Evolutionary conservation across 2,113 vertebrate genomes (phyloP).

Genomic region (Podarcis cretensis): DNA sequence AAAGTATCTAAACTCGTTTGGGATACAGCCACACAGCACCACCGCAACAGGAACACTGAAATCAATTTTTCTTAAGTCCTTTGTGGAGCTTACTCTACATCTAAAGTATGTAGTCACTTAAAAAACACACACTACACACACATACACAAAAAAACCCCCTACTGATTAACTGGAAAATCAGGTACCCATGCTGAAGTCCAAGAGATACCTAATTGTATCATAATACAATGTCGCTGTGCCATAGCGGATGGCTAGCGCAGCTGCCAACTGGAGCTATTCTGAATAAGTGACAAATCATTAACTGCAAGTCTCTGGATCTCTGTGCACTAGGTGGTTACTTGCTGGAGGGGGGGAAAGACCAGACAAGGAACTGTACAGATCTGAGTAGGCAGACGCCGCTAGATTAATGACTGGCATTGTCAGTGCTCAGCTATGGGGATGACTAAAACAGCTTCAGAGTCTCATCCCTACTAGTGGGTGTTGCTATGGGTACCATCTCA

Average conservation of each 20-base stretch:
- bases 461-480: conserved; percentile 60
- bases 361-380: conserved; percentile 62
- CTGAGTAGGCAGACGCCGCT: conserved; percentile 59
- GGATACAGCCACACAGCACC: no score
- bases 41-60: not conserved
- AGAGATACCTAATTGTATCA: conserved; percentile 51
- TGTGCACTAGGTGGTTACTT: conserved; percentile 52
- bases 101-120: conserved; percentile 20
- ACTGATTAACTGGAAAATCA: conserved; percentile 66
- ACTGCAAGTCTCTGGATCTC: conserved; percentile 71
- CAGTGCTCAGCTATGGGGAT: conserved; percentile 51
- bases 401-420: conserved; percentile 74
- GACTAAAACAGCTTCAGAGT: conserved; percentile 48
- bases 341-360: conserved; percentile 64
- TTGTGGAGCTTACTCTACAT: not conserved
- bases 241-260: conserved; percentile 69
- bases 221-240: conserved; percentile 62
- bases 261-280: conserved; percentile 69
- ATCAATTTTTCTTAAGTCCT: not conserved
- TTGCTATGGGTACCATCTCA: conserved; percentile 81
- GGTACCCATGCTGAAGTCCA: conserved; percentile 42
- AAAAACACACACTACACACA: not conserved
- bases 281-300: conserved; percentile 78
- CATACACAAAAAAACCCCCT: not conserved
- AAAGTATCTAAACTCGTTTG: not conserved